Base-by-base conservation (phyloP, 35 echinoderm and acorn worm species). In the Lytechinus variegatus region DNA sequence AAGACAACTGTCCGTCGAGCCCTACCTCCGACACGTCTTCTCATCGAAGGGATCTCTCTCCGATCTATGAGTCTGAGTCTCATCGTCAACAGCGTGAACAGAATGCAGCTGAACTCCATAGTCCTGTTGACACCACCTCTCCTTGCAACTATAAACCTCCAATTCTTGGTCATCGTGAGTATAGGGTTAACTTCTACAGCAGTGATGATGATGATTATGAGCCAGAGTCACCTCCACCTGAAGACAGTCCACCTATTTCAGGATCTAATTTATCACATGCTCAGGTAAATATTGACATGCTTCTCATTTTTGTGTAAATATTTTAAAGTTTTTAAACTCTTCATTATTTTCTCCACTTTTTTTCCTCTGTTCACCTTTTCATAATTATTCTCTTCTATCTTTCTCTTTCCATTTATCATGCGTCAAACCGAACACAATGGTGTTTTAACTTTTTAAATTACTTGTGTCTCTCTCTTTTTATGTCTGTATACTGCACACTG, bases 171-270 rank as follows among this genome's bases (percentile, higher is more conserved):
- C 86, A 94, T n/a, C 88, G 94, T 52, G 57, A 95, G 14, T 95
- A 89, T 52, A 87, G 96, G n/a, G 56, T 96, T 27, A 95, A 95
- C 94, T 95, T 86, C 88, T 96, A 96, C 28, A 96, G 96, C 58
- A 96, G 96, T 95, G 96, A 96, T 53, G 96, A 96, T 53, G 96
- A 96, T 94, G 96, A 95, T 16, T 57, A 95, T 95, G 95, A 95
- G 54, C 90, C 92, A 57, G 92, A 93, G 54, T 93, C 92, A 93
- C 92, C 91, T 11, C 91, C 10, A 9, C 92, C 54, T 24, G 54
- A 93, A 54, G 92, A 57, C 13, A 93, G 92, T 93, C 54, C 54
- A 16, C 92, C 92, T n/a, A 57, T 93, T 44, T 53, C 55, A 55
- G 92, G 27, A 55, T 57, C 92, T 55, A 29, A 44, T 21, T 54